A percentile compares a stretch with the other conserved stretches of the same genome.
Conservation (phyloP, 2,113 vertebrate species). For the Nesoenas mayeri region DNA sequence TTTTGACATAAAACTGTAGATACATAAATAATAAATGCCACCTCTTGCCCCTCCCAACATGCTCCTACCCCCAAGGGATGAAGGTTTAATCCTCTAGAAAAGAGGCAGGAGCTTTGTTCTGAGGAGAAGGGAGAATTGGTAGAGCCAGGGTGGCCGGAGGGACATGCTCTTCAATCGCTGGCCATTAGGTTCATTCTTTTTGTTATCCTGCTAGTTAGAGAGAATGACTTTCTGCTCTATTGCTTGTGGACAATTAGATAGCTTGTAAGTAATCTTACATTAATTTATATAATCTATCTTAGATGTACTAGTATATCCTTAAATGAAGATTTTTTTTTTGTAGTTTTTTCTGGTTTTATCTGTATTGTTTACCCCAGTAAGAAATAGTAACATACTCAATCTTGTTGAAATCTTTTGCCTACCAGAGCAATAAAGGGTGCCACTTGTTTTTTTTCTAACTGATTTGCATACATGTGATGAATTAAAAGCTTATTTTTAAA, state of each 20-base stretch:
- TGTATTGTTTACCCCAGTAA: neutral
- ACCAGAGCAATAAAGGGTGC: neutral
- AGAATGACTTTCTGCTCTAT: neutral
- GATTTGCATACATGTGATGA: neutral
- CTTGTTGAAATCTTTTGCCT: neutral
- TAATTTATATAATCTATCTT: neutral
- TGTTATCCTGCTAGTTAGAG: neutral
- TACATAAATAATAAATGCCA: neutral
- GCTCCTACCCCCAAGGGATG: fast-evolving
- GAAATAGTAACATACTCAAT: neutral
- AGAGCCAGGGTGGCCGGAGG: neutral
- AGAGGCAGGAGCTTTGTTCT: neutral
- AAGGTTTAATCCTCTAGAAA: neutral
- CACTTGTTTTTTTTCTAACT: neutral
- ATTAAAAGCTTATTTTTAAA: neutral
- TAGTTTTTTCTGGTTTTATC: neutral
- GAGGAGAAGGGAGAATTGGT: neutral
- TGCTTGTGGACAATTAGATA: neutral
- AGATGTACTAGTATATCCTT: neutral
- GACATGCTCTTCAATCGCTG: fast-evolving
- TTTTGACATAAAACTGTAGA: conserved; percentile 4
- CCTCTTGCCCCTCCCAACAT: neutral
- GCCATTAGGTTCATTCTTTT: neutral
- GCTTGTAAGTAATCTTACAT: neutral
- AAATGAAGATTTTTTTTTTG: neutral